Conservation (phyloP, 2,797 vertebrate species). For the Urosaurus nigricauda region DNA sequence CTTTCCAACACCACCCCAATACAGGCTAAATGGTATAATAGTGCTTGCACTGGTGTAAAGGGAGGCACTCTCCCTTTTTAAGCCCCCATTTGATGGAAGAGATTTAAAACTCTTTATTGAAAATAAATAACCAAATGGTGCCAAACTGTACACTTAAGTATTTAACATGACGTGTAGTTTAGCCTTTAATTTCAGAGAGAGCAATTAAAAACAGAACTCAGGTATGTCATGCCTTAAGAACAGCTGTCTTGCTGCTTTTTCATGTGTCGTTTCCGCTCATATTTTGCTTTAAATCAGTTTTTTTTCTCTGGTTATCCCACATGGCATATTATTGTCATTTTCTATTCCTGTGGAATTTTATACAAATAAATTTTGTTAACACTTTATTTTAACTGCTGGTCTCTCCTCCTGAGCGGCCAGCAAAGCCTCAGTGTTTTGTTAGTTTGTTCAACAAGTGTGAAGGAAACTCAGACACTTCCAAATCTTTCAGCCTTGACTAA, state of each 20-base stretch:
- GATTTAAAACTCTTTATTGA: no score
- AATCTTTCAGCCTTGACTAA: constrained; percentile 70
- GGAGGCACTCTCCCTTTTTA: no score
- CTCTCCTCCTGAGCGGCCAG: no score
- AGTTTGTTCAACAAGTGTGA: constrained; percentile 72
- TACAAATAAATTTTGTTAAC: constrained; percentile 74
- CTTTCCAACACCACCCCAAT: no score
- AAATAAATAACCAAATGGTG: no score
- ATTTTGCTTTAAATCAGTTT: constrained; percentile 57
- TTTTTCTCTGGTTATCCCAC: constrained; percentile 49
- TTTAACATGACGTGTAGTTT: constrained; percentile 30
- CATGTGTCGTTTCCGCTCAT: constrained; percentile 38
- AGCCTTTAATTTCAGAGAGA: background rate
- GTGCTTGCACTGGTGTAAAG: no score
- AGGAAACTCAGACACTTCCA: constrained; percentile 69
- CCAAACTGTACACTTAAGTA: no score
- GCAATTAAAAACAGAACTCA: constrained; percentile 27
- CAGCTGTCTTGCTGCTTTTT: constrained; percentile 58
- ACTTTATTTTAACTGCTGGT: no score
- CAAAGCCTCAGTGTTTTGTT: constrained; percentile 73
- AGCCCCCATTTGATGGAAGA: no score
- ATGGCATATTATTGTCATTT: constrained; percentile 65
- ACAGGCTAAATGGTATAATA: no score
- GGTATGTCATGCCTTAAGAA: constrained; percentile 38
- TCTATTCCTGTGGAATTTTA: constrained; percentile 64